Evolutionary conservation across 2,888 invertebrate genomes (phyloP).

Genomic region (Euzetes globulus): DNA sequence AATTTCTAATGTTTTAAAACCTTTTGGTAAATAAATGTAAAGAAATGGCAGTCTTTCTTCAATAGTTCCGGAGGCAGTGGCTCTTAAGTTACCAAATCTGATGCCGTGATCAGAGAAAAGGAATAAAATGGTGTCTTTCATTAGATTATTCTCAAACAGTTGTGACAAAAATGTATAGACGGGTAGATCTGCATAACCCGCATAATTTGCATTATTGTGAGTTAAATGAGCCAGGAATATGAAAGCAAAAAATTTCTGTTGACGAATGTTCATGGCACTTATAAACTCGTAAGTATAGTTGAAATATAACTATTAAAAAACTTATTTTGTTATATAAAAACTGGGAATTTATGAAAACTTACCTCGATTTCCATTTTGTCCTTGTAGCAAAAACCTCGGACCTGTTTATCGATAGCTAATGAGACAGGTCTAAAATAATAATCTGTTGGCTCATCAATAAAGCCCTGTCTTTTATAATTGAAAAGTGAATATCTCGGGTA

Average conservation of each 20-base stretch:
- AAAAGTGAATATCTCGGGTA: conserved; percentile 46
- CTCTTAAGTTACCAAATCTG: conserved; percentile 72
- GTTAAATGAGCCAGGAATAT: conserved; percentile 46
- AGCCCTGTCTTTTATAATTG: conserved; percentile 46
- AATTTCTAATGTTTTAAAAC: conserved; percentile 43
- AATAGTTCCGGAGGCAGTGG: conserved; percentile 57
- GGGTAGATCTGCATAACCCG: conserved; percentile 45
- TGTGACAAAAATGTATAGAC: conserved; percentile 53
- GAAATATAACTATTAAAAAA: conserved; percentile 26
- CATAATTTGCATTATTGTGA: conserved; percentile 46
- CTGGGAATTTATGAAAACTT: not conserved
- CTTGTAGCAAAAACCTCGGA: conserved; percentile 29
- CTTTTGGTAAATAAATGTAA: conserved; percentile 46
- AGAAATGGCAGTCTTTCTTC: conserved; percentile 49
- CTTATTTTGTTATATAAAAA: no score
- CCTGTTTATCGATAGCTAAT: conserved; percentile 44
- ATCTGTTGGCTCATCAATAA: conserved; percentile 45
- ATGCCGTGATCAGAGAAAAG: conserved; percentile 82
- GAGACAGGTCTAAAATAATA: conserved; percentile 47
- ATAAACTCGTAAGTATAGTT: conserved; percentile 20
- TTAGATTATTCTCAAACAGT: conserved; percentile 52
- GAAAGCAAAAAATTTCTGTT: conserved; percentile 44
- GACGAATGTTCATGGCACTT: not conserved
- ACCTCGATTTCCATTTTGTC: conserved; percentile 26
- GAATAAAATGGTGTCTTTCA: conserved; percentile 62